Percentiles rank a stretch among this genome's conserved stretches.
These are phyloP conservation scores for Chloebia gouldiae DNA, from an alignment of 2,113 vertebrate genomes.

Conservation along the genomic window DNA sequence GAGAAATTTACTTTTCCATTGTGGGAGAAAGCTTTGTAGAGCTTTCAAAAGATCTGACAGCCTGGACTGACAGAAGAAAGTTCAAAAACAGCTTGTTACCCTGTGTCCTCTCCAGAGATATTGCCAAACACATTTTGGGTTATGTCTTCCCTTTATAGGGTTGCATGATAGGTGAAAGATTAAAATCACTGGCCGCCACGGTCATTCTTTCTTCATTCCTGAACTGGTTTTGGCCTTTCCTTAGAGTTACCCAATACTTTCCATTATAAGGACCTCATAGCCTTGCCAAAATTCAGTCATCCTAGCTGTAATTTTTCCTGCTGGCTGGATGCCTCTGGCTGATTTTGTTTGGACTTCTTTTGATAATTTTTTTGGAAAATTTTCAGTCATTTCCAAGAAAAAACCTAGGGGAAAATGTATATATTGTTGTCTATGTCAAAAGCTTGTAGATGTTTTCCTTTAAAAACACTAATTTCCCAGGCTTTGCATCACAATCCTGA, in stretches of 20 bases:
- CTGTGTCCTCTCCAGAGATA: background rate
- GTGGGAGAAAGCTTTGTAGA: background rate
- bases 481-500: background rate
- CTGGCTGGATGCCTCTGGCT: conserved; percentile 38
- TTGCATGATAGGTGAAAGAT: background rate
- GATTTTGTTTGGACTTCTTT: conserved; percentile 41
- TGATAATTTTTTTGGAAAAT: conserved; percentile 8
- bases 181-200: conserved; percentile 7
- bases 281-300: conserved; percentile 47
- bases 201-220: conserved; percentile 28
- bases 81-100: background rate
- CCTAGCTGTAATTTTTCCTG: conserved; percentile 29
- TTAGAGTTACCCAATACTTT: conserved; percentile 53
- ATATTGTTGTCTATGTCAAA: conserved; percentile 10
- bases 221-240: conserved; percentile 27
- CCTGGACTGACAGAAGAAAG: background rate
- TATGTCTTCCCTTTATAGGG: background rate
- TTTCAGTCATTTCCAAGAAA: conserved; percentile 50
- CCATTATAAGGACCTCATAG: conserved; percentile 21
- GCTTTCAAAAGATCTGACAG: background rate
- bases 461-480: conserved; percentile 1
- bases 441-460: background rate
- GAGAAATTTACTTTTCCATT: background rate
- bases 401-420: conserved; percentile 29
- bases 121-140: background rate